A percentile compares a stretch with the other conserved stretches of the same genome.
Conservation (phyloP, 2,888 invertebrate species). For the Caenorhabditis sinica region DNA sequence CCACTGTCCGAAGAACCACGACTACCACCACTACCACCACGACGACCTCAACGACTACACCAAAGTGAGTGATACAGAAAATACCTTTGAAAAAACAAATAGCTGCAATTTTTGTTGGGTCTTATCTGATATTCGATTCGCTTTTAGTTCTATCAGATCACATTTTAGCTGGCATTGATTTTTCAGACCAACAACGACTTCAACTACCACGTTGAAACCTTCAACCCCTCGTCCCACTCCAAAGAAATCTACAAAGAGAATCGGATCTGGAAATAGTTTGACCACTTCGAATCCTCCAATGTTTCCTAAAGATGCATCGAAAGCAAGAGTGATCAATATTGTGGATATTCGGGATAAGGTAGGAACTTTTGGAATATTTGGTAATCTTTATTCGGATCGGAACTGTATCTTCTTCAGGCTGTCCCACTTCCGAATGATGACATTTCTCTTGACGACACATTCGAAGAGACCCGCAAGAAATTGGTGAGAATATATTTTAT, state of each 20-base stretch:
- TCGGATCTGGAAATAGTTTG: slow-evolving; percentile 14
- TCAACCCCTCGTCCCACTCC: slow-evolving; percentile 27
- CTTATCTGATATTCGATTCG: background rate
- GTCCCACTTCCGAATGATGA: slow-evolving; percentile 56
- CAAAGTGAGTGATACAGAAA: slow-evolving; percentile 25
- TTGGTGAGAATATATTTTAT: slow-evolving; percentile 43
- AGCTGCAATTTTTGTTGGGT: background rate
- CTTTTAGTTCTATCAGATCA: background rate
- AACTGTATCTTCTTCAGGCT: slow-evolving; percentile 40
- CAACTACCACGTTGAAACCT: slow-evolving; percentile 23
- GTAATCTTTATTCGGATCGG: background rate
- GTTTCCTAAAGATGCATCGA: slow-evolving; percentile 35
- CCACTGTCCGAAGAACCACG: slow-evolving; percentile 29
- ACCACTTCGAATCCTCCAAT: slow-evolving; percentile 41
- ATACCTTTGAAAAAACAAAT: background rate
- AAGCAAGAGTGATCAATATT: slow-evolving; percentile 52
- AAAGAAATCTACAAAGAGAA: slow-evolving; percentile 33
- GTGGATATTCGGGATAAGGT: slow-evolving; percentile 62
- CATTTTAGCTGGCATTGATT: background rate
- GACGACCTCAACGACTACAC: slow-evolving; percentile 45
- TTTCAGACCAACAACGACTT: slow-evolving; percentile 54
- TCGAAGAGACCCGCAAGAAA: slow-evolving; percentile 68
- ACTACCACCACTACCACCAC: slow-evolving; percentile 21
- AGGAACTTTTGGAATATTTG: background rate
- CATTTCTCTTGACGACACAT: slow-evolving; percentile 66